Percentiles rank a stretch among this genome's conserved stretches.
Conservation (phyloP, 2,888 invertebrate species). For the Prosapia bicincta region DNA sequence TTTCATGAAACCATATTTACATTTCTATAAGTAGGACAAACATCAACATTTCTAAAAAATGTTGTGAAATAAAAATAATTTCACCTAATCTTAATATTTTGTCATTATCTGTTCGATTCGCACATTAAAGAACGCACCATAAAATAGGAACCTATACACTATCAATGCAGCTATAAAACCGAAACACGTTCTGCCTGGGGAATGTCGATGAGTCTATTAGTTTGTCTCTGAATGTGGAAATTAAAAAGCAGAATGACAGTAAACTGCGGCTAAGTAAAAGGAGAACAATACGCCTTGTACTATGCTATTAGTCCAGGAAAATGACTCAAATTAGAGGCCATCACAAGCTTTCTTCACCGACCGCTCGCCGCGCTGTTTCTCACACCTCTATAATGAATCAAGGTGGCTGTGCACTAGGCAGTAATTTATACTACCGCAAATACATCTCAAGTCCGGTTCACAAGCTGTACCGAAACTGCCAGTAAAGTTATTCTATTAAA, state of each 20-base stretch:
- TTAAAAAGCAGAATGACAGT: not conserved
- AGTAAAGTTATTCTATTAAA: no score
- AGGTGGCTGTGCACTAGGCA: conserved; percentile 7
- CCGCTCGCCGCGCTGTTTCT: conserved; percentile 16
- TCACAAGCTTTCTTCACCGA: conserved; percentile 19
- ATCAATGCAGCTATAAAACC: no score
- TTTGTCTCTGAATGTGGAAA: not conserved
- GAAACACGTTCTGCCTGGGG: not conserved
- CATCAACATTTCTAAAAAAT: no score
- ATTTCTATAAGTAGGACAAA: no score
- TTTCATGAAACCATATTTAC: no score
- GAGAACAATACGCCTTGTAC: not conserved
- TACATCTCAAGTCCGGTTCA: conserved; percentile 17
- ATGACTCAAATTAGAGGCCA: conserved; percentile 23
- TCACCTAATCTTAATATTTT: no score
- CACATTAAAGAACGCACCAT: no score
- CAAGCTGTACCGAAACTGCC: not conserved
- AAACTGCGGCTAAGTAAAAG: not conserved
- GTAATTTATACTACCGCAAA: conserved; percentile 25
- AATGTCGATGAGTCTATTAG: not conserved
- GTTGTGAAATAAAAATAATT: no score
- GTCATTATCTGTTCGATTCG: no score
- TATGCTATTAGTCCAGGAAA: conserved; percentile 14
- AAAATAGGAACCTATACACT: no score
- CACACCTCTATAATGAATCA: conserved; percentile 24